Conservation (phyloP, 2,888 invertebrate genomes). For the Bursaphelenchus okinawaensis region DNA sequence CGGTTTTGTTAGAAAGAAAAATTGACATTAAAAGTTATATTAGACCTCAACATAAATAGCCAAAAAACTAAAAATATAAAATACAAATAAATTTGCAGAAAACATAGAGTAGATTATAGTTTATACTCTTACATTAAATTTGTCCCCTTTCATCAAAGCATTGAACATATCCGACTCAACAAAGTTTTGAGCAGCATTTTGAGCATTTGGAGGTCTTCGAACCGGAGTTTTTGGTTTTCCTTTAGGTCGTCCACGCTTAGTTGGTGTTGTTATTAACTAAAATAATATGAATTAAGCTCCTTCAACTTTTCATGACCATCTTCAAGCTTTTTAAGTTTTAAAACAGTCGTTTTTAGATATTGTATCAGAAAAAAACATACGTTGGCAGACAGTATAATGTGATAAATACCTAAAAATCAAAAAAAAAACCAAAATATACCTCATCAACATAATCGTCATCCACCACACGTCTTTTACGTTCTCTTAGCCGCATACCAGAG, state of each 20-base stretch:
- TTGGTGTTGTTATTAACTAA: background rate
- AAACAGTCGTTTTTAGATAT: too few relatives aligned
- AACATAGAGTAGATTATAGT: too few relatives aligned
- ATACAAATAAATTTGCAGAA: too few relatives aligned
- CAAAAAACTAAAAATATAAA: too few relatives aligned
- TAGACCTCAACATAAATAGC: background rate
- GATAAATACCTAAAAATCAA: background rate
- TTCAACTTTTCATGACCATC: too few relatives aligned
- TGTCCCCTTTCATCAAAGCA: background rate
- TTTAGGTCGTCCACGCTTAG: slow-evolving; percentile 2
- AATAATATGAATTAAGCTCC: too few relatives aligned
- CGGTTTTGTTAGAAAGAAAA: background rate
- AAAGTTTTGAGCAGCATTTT: background rate
- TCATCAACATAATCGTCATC: slow-evolving; percentile 19
- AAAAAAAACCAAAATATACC: background rate
- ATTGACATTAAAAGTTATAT: background rate
- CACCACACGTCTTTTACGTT: slow-evolving; percentile 27
- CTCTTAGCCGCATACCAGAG: slow-evolving; percentile 15
- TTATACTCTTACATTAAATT: background rate
- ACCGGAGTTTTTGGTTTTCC: background rate
- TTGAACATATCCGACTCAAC: background rate
- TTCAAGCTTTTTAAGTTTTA: too few relatives aligned
- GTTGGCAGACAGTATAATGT: too few relatives aligned
- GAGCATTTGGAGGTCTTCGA: background rate
- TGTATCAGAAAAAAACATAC: too few relatives aligned